phyloP scores from a whole-genome alignment of 2,888 invertebrate species.

The Athrips mouffetella region DNA sequence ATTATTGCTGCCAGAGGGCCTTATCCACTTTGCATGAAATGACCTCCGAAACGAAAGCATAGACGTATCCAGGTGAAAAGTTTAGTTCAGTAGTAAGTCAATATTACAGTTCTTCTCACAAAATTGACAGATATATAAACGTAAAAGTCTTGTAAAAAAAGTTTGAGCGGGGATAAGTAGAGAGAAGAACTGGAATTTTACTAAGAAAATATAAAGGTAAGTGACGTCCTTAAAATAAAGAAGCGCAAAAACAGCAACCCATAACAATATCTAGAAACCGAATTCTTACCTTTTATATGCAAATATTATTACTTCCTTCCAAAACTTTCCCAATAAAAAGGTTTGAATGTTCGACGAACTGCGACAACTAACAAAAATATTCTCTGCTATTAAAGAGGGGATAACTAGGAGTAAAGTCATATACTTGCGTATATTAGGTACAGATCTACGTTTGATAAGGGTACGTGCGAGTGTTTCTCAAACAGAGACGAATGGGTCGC shows the following conservation, averaged over 20 bases:
- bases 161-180: too few species aligned
- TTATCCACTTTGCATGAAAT: too few species aligned
- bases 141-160: too few species aligned
- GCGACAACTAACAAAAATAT: constrained; percentile 8
- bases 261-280: constrained; percentile 1
- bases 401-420: constrained; percentile 6
- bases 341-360: constrained; percentile 4
- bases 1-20: too few species aligned
- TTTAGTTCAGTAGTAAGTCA: too few species aligned
- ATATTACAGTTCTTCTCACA: too few species aligned
- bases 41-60: too few species aligned
- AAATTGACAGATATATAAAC: too few species aligned
- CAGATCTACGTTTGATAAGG: constrained; percentile 8
- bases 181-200: too few species aligned
- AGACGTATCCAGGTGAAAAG: too few species aligned
- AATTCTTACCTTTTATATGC: constrained; percentile 2
- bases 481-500: constrained; percentile 15
- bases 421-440: background rate
- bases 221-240: background rate
- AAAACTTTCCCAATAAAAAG: constrained; percentile 5
- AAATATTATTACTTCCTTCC: constrained; percentile 1
- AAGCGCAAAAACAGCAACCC: background rate
- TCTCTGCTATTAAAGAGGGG: background rate
- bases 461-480: constrained; percentile 5
- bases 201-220: too few species aligned